Base-by-base conservation (phyloP, 2,797 vertebrate species). In the Erpetoichthys calabaricus region DNA sequence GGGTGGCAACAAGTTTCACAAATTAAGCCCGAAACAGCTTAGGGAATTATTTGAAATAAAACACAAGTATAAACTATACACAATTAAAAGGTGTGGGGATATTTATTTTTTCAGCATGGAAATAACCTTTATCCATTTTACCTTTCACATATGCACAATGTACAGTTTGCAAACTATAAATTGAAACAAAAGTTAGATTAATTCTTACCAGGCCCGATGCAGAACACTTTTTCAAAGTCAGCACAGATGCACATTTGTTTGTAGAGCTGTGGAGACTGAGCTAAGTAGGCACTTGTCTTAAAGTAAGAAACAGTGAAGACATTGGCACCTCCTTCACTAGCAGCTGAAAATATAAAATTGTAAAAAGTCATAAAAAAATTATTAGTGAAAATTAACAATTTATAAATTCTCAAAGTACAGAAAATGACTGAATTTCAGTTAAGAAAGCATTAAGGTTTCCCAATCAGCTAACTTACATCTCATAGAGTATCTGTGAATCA, bases 211-310 rank as follows among this genome's bases (percentile, higher is more conserved):
- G 96, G 95, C 63, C 95, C 96, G 44, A 99, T 80, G 45, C 95
- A 98, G 81, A 98, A 99, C 69, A 98, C 95, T 77, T 98, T 98
- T 70, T 99, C 93, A 78, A 99, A 99, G 73, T 99, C 96, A 62
- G 91, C 95, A 67, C 94, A 97, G 75, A 99, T 98, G 67, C 94
- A 98, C 94, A 98, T 98, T 79, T 98, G 95, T 82, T 99, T 99
- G 81, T 98, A 98, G 51, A 99, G 89, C 72, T 98, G 95, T 7
- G 96, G 96, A 45, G 96, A 99, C 80, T 99, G 95, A 74, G 96
- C 96, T 74, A 98, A 82, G 73, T 97, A 99, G 65, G 96, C 96
- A 67, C 90, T 99, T 73, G 87, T 97, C 75, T 99, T 99, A 70
- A 99, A 99, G 84, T 98, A 99, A 3, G 96, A 97, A 62, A 99